Conservation (phyloP, 2,888 invertebrate genomes). For the Yponomeuta malinellus region DNA sequence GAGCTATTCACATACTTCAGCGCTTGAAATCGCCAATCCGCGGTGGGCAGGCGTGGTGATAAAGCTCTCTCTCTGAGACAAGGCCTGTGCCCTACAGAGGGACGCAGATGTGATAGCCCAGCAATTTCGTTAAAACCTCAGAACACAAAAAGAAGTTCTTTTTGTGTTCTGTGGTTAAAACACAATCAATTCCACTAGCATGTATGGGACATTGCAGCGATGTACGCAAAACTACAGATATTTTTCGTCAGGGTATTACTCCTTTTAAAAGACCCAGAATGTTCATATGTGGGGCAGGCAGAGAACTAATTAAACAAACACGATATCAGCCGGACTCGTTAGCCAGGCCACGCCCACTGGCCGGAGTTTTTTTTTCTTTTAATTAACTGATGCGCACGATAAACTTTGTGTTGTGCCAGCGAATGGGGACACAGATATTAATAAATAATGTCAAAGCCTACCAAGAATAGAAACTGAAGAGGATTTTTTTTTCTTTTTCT, state of each 20-base stretch:
- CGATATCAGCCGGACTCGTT: conserved; percentile 54
- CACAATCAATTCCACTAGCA: too few species aligned
- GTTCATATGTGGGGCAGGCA: conserved; percentile 1
- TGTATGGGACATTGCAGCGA: background rate
- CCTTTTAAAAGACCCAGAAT: background rate
- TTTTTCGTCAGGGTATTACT: background rate
- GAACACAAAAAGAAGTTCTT: too few species aligned
- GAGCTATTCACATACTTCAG: too few species aligned
- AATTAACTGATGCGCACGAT: conserved; percentile 51
- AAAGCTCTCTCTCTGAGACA: too few species aligned
- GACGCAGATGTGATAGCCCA: too few species aligned
- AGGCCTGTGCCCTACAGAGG: too few species aligned
- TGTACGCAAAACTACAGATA: background rate
- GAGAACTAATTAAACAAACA: conserved; percentile 55
- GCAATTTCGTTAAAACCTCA: too few species aligned
- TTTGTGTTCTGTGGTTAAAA: too few species aligned
- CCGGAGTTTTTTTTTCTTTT: conserved; percentile 51
- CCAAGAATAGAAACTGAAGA: too few species aligned
- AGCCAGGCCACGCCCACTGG: conserved; percentile 48
- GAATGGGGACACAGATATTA: background rate
- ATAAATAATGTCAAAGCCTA: background rate
- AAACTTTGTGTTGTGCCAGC: background rate
- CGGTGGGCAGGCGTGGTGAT: too few species aligned
- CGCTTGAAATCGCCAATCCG: too few species aligned
- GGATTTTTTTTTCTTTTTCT: too few species aligned